Conservation (phyloP, 2,113 vertebrate species). For the Arenaria interpres region DNA sequence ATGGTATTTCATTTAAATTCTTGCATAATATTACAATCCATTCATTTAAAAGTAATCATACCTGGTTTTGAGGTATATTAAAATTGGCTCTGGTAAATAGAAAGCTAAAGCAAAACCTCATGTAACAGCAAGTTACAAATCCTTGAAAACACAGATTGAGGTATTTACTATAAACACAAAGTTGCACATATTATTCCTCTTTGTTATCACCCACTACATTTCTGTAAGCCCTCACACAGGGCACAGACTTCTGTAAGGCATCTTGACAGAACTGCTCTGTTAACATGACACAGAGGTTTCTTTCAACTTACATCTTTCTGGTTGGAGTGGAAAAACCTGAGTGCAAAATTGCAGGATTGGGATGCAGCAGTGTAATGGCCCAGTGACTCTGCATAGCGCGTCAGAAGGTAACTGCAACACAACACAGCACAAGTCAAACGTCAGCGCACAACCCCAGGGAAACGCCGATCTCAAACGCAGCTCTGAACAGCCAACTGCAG, state of each 20-base stretch:
- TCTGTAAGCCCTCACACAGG: not conserved
- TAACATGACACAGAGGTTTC: not conserved
- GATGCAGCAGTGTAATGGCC: conserved; percentile 96
- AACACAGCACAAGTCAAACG: not conserved
- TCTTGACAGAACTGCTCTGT: not conserved
- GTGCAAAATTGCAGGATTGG: conserved; percentile 96
- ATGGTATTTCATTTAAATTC: not conserved
- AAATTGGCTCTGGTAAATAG: not conserved
- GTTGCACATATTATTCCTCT: not conserved
- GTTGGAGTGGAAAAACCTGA: conserved; percentile 99
- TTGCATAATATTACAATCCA: not conserved
- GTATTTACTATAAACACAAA: not conserved
- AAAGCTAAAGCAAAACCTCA: not conserved
- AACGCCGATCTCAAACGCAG: not conserved
- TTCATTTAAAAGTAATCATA: not conserved
- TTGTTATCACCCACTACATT: not conserved
- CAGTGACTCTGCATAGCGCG: conserved; percentile 89
- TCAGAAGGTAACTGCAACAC: conserved; percentile 88
- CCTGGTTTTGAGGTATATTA: not conserved
- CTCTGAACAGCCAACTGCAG: not conserved
- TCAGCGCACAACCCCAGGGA: not conserved
- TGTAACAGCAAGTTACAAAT: not conserved
- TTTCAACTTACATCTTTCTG: conserved; percentile 98
- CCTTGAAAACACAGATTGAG: not conserved
- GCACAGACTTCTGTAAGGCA: not conserved